These are phyloP conservation scores for Phymatocera aterrima DNA, from an alignment of 2,888 invertebrate species.

Conservation along the genomic window DNA sequence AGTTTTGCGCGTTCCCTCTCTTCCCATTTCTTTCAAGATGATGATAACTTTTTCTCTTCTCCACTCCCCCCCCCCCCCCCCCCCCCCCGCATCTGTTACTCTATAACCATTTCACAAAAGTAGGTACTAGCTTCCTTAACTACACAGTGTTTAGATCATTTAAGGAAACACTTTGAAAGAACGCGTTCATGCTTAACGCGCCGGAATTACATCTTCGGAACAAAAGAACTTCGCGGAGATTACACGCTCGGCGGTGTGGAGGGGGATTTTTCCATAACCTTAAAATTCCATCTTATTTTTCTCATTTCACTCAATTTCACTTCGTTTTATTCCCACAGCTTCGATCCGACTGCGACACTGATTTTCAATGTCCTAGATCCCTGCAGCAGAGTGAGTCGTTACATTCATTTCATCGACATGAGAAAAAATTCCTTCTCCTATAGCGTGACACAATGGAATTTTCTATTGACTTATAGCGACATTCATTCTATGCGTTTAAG, in stretches of 20 bases:
- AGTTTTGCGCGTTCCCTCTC: neutral
- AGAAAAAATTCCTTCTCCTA: neutral
- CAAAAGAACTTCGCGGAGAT: neutral
- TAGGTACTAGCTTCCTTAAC: too few relatives aligned
- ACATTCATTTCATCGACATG: too few relatives aligned
- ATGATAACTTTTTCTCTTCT: neutral
- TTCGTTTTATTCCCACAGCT: too few relatives aligned
- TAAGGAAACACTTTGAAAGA: conserved; percentile 19
- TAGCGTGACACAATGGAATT: conserved; percentile 3
- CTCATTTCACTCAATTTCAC: too few relatives aligned
- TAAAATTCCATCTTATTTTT: too few relatives aligned
- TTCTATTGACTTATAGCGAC: neutral
- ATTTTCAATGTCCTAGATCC: too few relatives aligned
- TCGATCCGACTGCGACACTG: too few relatives aligned
- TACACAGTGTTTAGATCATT: conserved; percentile 22
- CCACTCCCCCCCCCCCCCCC: neutral
- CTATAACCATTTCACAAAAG: conserved; percentile 5
- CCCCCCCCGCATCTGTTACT: neutral
- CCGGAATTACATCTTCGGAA: neutral
- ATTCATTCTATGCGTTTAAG: neutral
- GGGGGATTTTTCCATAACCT: too few relatives aligned
- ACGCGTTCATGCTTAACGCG: neutral
- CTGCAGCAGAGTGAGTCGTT: too few relatives aligned
- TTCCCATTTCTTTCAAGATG: neutral
- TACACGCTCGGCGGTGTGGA: too few relatives aligned